phyloP scores from a whole-genome alignment of 2,113 vertebrate genomes.

The Bambusicola thoracicus region DNA sequence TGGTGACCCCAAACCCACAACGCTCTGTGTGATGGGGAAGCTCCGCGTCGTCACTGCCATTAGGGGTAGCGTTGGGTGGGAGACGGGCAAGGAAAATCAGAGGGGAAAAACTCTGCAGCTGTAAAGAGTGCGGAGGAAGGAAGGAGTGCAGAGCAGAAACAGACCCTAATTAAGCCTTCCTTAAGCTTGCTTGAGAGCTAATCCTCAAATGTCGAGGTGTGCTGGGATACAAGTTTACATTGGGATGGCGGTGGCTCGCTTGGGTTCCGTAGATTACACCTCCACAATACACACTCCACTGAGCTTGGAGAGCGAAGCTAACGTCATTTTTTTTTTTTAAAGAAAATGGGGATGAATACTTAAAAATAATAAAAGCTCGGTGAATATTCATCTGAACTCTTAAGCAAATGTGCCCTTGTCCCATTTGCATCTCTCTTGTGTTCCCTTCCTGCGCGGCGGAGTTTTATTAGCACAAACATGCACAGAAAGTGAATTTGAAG shows the following conservation, averaged over 20 bases:
- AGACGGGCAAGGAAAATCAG: background rate
- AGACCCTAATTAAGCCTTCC: background rate
- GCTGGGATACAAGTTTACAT: background rate
- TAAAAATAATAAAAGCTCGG: conserved; percentile 44
- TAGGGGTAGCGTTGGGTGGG: accelerated
- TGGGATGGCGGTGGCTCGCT: accelerated
- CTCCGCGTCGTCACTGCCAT: background rate
- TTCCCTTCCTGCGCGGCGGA: conserved; percentile 2
- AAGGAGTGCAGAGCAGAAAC: background rate
- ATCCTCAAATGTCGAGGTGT: background rate
- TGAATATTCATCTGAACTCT: conserved; percentile 67
- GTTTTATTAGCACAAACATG: conserved; percentile 63
- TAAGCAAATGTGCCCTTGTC: conserved; percentile 58
- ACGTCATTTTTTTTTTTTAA: conserved; percentile 33
- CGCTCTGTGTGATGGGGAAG: background rate
- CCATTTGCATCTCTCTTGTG: conserved; percentile 61
- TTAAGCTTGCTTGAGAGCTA: background rate
- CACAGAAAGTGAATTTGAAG: conserved; percentile 50
- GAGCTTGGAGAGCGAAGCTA: conserved; percentile 11
- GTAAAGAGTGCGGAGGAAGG: background rate
- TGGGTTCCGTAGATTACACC: background rate
- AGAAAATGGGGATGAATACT: conserved; percentile 14
- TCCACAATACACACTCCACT: background rate
- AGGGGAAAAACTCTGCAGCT: background rate
- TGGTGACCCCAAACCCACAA: background rate